Evolutionary conservation across 1,140 invertebrate genomes (phyloP), one percentile per base, ranked within the genome.

Genomic region (Atta texana): DNA sequence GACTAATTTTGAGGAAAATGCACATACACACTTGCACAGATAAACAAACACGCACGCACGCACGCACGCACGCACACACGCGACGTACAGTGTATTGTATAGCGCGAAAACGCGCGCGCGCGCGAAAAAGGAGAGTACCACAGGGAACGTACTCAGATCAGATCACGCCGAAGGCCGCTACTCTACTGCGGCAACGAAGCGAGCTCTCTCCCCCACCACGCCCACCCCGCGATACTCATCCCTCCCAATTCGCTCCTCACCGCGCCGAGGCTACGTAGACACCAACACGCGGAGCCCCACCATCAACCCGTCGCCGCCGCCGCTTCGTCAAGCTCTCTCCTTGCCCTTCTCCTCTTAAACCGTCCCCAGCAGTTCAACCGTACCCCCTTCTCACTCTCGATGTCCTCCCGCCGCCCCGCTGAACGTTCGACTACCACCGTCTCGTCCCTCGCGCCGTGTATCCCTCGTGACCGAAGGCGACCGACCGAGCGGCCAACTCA

Each of bases 131-230:
- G 39, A 81, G 49, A 63, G 44, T 61, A 18, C 44, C 44, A 31
- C 75, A 63, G 71, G 21, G 7, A 5, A 34, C 64, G 89, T 24
- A 90, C 34, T 0, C 59, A 24, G 90, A 91, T 89, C 87, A 74
- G 87, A 87, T 85, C 90, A 78, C 93, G 92, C 92, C 93, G 93
- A 94, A 95, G 93, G 94, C 94, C 93, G 93, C 94, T 95, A 95
- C 93, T 93, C 94, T 95, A 95, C 94, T 95, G 94, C 92, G 76
- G 93, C 92, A 92, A 57, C 88, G 77, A 92, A 88, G 89, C 89
- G 90, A 93, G 87, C 39, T 91, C 68, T 64, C 16, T 21, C 92
- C 93, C 94, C 93, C 69, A 90, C 93, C 93, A 90, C 87, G 76
- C 53, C 82, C 77, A 51, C 53, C 4, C 3, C 31, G 16, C 39